phyloP scores from a whole-genome alignment of 1,140 invertebrate genomes.

The Brachionus paranguensis region DNA sequence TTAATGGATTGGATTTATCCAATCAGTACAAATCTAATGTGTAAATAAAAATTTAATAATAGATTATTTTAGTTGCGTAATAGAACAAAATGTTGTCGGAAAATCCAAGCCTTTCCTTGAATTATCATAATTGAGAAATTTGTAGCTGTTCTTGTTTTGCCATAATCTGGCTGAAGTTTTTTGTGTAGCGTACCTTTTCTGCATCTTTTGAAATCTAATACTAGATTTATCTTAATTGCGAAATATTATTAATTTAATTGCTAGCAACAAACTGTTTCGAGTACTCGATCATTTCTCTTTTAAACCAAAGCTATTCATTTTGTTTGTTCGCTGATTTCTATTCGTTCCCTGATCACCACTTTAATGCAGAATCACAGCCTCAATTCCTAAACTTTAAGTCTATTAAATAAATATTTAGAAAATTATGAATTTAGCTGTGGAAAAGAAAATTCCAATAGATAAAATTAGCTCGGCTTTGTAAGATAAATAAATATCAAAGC shows the following conservation, averaged over 20 bases:
- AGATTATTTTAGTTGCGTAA: not conserved
- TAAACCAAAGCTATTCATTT: not conserved
- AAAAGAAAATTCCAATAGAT: not conserved
- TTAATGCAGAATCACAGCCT: slow-evolving; percentile 10
- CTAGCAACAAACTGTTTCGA: slow-evolving; percentile 18
- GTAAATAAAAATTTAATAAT: not conserved
- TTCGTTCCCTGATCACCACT: not conserved
- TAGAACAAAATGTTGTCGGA: not conserved
- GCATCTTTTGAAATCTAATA: slow-evolving; percentile 8
- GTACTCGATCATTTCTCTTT: not conserved
- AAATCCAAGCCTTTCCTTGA: not conserved
- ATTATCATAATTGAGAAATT: not conserved
- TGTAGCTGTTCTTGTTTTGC: not conserved
- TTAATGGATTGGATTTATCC: not conserved
- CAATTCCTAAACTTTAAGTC: slow-evolving; percentile 1
- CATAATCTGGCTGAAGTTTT: not conserved
- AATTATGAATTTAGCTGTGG: not conserved
- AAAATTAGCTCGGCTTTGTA: not conserved
- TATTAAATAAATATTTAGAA: slow-evolving; percentile 25
- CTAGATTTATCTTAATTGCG: not conserved
- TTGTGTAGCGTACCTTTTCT: slow-evolving; percentile 1
- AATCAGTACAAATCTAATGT: not conserved
- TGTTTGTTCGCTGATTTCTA: not conserved
- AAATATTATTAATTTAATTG: not conserved
- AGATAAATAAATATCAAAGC: slow-evolving; percentile 9